Conservation (phyloP, 2,113 vertebrate species). For the Micromys minutus region DNA sequence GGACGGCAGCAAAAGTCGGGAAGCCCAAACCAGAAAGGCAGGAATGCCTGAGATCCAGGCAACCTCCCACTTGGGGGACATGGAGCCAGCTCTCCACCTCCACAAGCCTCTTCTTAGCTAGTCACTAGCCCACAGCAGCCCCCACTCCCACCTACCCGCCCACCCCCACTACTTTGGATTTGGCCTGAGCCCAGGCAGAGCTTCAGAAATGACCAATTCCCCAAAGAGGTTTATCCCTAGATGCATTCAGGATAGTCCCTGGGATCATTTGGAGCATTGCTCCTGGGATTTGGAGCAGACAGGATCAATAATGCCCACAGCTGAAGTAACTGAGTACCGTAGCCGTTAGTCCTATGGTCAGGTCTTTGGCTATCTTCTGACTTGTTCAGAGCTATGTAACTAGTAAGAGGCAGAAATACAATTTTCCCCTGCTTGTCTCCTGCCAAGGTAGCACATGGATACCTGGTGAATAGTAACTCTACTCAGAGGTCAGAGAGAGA, state of each 20-base stretch:
- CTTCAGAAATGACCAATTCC: not conserved
- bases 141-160: too few species aligned
- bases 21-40: conserved; percentile 59
- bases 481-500: not conserved
- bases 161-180: not conserved
- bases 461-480: not conserved
- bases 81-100: rapidly evolving
- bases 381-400: not conserved
- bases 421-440: not conserved
- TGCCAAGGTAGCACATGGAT: rapidly evolving
- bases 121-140: not conserved
- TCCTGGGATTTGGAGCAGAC: not conserved
- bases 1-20: conserved; percentile 61
- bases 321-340: not conserved
- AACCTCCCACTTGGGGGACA: not conserved
- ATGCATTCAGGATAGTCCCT: not conserved
- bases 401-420: not conserved
- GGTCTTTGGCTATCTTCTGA: not conserved
- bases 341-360: too few species aligned
- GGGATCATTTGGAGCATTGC: not conserved
- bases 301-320: not conserved
- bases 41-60: conserved; percentile 6
- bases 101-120: not conserved
- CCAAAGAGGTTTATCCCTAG: not conserved
- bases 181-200: not conserved